Percentiles rank a stretch among this genome's conserved stretches.
Conservation (phyloP, 1,140 invertebrate species). For the Lepidurus arcticus region DNA sequence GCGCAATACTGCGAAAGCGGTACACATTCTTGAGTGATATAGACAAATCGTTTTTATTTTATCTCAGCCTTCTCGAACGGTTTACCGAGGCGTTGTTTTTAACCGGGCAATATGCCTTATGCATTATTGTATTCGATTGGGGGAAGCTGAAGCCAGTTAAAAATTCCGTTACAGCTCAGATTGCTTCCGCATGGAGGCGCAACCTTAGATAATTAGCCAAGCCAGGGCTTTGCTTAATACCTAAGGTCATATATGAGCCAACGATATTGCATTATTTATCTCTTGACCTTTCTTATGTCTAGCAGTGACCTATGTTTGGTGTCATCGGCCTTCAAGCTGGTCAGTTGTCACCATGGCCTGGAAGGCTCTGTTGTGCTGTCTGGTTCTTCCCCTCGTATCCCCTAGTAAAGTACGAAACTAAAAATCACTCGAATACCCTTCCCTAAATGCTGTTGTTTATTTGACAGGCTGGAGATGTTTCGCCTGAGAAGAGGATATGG, state of each 20-base stretch:
- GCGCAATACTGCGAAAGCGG: too few relatives aligned
- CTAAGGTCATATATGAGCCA: too few relatives aligned
- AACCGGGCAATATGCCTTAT: too few relatives aligned
- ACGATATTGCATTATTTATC: too few relatives aligned
- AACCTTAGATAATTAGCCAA: too few relatives aligned
- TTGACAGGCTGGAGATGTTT: neutral
- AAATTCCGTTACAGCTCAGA: neutral
- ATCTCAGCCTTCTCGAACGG: too few relatives aligned
- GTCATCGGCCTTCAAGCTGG: neutral
- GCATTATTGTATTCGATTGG: too few relatives aligned
- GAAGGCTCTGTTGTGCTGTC: neutral
- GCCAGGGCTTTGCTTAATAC: too few relatives aligned
- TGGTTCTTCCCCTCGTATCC: neutral
- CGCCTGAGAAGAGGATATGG: neutral
- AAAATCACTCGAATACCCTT: neutral
- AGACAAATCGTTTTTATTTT: too few relatives aligned
- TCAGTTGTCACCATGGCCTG: neutral
- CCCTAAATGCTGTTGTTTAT: neutral
- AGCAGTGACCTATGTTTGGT: neutral
- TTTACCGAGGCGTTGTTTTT: too few relatives aligned
- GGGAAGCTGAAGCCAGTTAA: neutral
- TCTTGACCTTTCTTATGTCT: too few relatives aligned
- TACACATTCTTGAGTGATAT: too few relatives aligned
- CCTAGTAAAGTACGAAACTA: neutral
- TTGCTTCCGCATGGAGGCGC: neutral